Evolutionary conservation across 2,797 vertebrate species (phyloP).

Genomic region (Enteromius afrohamiltoni): DNA sequence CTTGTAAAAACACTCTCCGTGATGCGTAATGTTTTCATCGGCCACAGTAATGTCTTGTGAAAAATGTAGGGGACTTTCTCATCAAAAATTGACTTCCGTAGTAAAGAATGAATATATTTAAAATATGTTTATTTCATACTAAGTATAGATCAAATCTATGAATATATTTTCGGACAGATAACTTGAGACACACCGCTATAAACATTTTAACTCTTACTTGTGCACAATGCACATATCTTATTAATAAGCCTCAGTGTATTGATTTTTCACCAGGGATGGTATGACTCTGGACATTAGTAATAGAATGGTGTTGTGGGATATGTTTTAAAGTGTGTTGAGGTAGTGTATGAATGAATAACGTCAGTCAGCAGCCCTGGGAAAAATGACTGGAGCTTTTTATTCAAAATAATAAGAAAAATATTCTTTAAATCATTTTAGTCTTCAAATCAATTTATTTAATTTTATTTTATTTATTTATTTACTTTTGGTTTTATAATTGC

Average conservation of each 20-base stretch:
- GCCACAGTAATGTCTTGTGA: not conserved
- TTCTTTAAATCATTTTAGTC: not conserved
- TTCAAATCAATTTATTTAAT: too few species aligned
- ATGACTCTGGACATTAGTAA: not conserved
- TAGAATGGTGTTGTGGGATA: conserved; percentile 51
- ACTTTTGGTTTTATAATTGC: not conserved
- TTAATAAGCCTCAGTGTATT: too few species aligned
- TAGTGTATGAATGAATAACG: conserved; percentile 64
- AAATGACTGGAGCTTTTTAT: not conserved
- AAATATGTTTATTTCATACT: too few species aligned
- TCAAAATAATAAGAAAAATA: not conserved
- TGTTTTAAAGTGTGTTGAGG: conserved; percentile 47
- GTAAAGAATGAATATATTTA: too few species aligned
- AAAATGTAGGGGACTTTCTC: too few species aligned
- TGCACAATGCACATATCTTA: too few species aligned
- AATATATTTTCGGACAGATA: too few species aligned
- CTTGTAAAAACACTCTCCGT: not conserved
- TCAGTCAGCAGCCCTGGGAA: not conserved
- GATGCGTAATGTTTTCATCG: not conserved
- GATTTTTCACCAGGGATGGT: not conserved
- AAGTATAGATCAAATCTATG: too few species aligned
- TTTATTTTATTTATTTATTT: too few species aligned
- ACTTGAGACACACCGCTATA: too few species aligned
- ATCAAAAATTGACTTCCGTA: not conserved
- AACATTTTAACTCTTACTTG: too few species aligned